Conservation (phyloP, 1,140 invertebrate species). For the Pseudoatta argentina region DNA sequence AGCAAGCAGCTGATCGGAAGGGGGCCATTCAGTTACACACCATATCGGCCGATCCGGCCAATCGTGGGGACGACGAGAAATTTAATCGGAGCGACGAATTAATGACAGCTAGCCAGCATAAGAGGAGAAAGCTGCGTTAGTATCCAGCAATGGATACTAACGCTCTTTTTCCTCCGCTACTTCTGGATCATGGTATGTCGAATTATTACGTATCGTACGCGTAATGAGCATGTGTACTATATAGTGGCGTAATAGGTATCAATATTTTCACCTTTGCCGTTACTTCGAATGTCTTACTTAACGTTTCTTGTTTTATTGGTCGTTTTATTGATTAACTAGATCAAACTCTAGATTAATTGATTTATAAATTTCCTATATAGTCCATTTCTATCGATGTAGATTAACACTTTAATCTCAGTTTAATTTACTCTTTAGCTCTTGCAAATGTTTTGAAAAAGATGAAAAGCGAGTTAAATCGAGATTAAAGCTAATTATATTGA, state of each 20-base stretch:
- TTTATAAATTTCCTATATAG: background rate
- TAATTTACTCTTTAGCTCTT: no score
- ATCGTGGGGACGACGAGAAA: conserved; percentile 42
- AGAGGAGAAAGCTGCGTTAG: conserved; percentile 55
- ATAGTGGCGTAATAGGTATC: conserved; percentile 17
- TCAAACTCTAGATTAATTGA: background rate
- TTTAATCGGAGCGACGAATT: conserved; percentile 63
- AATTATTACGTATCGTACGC: conserved; percentile 45
- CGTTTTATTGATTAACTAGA: background rate
- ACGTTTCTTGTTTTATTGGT: background rate
- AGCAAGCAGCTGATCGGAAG: conserved; percentile 34
- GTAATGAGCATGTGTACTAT: conserved; percentile 34
- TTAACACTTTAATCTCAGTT: no score
- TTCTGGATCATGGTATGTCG: conserved; percentile 45
- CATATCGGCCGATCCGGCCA: background rate
- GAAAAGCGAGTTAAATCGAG: no score
- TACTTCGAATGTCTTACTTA: background rate
- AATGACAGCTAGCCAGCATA: conserved; percentile 57
- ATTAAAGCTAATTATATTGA: no score
- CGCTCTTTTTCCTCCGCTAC: conserved; percentile 29
- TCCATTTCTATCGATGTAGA: no score
- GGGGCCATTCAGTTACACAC: conserved; percentile 35
- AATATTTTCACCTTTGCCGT: conserved; percentile 27
- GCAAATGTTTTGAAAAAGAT: no score
- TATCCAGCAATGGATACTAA: background rate